Base-by-base conservation (phyloP, 1,140 invertebrate species). In the Spodoptera frugiperda region DNA sequence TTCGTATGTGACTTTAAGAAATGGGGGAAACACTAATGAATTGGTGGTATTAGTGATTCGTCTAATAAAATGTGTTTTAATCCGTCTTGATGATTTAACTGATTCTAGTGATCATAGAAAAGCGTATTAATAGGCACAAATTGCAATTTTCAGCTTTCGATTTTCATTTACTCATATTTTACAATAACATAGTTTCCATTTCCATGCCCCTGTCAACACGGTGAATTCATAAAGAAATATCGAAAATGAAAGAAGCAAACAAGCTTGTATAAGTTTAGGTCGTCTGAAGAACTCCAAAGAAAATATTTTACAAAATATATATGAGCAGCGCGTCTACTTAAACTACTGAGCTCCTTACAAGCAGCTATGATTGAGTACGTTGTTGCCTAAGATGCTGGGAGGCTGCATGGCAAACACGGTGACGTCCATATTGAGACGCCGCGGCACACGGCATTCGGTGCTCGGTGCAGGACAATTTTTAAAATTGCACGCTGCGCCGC, bases 381-480 rank as follows among this genome's bases (percentile, higher is more conserved):
- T 25, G 25, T 25, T 3, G 25, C 1, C 25, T 25, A 25, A 25
- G 25, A 25, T 25, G 12, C 48, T 51, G 15, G 11, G 3, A 57
- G 14, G 55, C 25, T 33, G 57, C 1, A 3, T 5, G n/a, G 49
- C 61, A 68, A 68, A 68, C 65, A 68, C 17, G 3, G 14, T 17
- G 51, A 19, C n/a, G 48, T 5, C 9, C 33, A 71, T 57, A n/a
- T 53, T 57, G 12, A 53, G 11, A n/a, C 30, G 68, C 30, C n/a
- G 25, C 57, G 25, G 44, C 15, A 19, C 25, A 21, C 61, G 44
- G 55, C 21, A 73, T 55, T 73, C 19, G 49, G 68, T 15, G 25
- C 71, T 73, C 19, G 49, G 68, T 15, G 25, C 51, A 44, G 19
- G 71, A 73, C 71, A 73, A 73, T 73, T 73, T 73, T 73, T 48